Evolutionary conservation across 2,113 vertebrate genomes (phyloP).

Genomic region (Argyrosomus japonicus): DNA sequence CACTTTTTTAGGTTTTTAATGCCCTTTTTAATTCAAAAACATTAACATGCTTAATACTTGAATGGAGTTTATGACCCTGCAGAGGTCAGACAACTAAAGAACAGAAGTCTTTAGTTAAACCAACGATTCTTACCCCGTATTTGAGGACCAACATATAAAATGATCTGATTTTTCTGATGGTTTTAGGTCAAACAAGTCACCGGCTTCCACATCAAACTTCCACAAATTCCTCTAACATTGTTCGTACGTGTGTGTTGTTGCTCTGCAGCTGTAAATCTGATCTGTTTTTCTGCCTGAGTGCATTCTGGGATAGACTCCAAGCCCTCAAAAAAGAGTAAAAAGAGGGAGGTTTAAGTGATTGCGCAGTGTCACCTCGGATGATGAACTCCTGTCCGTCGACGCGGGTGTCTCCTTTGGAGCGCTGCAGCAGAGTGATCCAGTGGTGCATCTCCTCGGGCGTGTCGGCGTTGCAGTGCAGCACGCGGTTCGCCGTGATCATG

Average conservation of each 20-base stretch:
- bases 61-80: background rate
- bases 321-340: background rate
- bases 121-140: background rate
- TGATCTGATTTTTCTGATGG: background rate
- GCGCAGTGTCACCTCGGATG: conserved; percentile 87
- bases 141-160: background rate
- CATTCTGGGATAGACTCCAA: background rate
- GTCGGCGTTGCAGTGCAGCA: conserved; percentile 96
- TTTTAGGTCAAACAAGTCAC: background rate
- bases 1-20: background rate
- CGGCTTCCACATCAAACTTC: background rate
- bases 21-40: background rate
- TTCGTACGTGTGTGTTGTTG: background rate
- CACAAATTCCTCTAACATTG: background rate
- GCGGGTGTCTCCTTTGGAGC: conserved; percentile 94
- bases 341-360: background rate
- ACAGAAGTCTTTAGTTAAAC: background rate
- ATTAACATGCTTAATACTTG: background rate
- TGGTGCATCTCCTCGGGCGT: conserved; percentile 99
- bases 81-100: background rate
- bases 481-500: conserved; percentile 96
- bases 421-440: conserved; percentile 97
- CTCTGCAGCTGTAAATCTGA: background rate
- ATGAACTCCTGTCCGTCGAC: conserved; percentile 99
- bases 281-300: background rate